Evolutionary conservation across 1,140 invertebrate species (phyloP).

Genomic region (Drosophila paulistorum): DNA sequence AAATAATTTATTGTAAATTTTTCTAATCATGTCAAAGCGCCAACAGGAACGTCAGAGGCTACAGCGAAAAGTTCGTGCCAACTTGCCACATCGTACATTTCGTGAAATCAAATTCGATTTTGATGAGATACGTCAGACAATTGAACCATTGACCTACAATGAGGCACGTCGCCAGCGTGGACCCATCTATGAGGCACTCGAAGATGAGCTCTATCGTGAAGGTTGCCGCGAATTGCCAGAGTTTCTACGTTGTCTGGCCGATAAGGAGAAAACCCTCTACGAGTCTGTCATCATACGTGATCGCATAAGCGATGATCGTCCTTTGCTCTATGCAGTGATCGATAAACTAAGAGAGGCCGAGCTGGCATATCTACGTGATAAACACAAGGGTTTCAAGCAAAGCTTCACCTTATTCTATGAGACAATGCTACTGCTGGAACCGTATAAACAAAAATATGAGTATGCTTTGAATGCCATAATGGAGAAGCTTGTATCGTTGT

Average conservation of each 20-base stretch:
- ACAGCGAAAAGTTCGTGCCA: too few relatives aligned
- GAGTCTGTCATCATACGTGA: constrained; percentile 57
- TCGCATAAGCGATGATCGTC: constrained; percentile 46
- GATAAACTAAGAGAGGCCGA: constrained; percentile 58
- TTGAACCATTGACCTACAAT: constrained; percentile 26
- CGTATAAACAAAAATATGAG: constrained; percentile 54
- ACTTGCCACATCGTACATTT: too few relatives aligned
- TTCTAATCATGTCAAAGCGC: constrained; percentile 25
- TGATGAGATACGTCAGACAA: constrained; percentile 41
- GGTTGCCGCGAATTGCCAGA: constrained; percentile 61
- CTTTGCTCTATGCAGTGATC: constrained; percentile 53
- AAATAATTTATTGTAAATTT: background rate
- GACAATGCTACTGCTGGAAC: constrained; percentile 57
- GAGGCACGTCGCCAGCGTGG: too few relatives aligned
- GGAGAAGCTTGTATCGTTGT: constrained; percentile 62
- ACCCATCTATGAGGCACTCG: constrained; percentile 30
- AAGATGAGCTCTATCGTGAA: constrained; percentile 40
- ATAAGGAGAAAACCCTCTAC: constrained; percentile 58
- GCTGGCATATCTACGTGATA: constrained; percentile 32
- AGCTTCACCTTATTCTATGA: constrained; percentile 58
- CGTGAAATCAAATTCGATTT: constrained; percentile 60
- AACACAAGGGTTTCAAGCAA: constrained; percentile 41
- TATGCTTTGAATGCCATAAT: constrained; percentile 58
- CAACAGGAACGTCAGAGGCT: constrained; percentile 17
- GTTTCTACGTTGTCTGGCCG: constrained; percentile 59